phyloP scores from a whole-genome alignment of 2,888 invertebrate genomes.

The Ashinkailepas kermadecensis region DNA sequence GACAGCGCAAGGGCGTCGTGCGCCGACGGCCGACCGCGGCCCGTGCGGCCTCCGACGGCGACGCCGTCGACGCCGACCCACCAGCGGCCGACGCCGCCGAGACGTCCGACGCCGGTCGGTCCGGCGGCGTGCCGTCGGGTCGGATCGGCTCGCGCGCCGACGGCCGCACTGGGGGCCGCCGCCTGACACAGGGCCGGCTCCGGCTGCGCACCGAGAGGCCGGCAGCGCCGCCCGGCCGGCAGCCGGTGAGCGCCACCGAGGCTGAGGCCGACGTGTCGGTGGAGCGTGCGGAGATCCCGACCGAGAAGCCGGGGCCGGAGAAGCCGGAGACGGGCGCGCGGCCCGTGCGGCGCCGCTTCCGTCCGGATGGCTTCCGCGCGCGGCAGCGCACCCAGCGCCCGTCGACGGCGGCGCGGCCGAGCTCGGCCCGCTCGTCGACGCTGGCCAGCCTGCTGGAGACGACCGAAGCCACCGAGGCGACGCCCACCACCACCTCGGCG shows the following conservation, averaged over 20 bases:
- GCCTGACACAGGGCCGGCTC: conserved; percentile 35
- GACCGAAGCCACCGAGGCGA: conserved; percentile 57
- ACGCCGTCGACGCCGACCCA: conserved; percentile 26
- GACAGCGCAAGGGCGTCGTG: neutral
- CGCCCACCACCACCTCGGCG: conserved; percentile 62
- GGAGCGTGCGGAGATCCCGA: conserved; percentile 36
- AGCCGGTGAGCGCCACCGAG: conserved; percentile 17
- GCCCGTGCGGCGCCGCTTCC: conserved; percentile 20
- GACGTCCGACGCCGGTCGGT: conserved; percentile 20
- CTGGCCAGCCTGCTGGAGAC: conserved; percentile 29
- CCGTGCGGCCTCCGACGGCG: conserved; percentile 24
- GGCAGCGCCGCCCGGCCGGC: conserved; percentile 28
- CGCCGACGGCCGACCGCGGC: conserved; percentile 25
- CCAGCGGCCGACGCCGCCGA: conserved; percentile 24
- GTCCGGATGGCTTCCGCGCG: conserved; percentile 22
- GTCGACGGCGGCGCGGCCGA: conserved; percentile 27
- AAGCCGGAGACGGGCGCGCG: conserved; percentile 25
- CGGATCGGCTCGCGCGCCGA: conserved; percentile 21
- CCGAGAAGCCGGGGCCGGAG: conserved; percentile 33
- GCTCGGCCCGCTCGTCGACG: conserved; percentile 24
- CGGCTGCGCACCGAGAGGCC: conserved; percentile 35
- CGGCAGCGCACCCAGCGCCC: neutral
- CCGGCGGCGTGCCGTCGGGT: conserved; percentile 18
- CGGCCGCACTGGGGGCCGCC: conserved; percentile 16
- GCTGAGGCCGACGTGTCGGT: conserved; percentile 34